Conservation (phyloP, 2,888 invertebrate species). For the Trissolcus japonicus region DNA sequence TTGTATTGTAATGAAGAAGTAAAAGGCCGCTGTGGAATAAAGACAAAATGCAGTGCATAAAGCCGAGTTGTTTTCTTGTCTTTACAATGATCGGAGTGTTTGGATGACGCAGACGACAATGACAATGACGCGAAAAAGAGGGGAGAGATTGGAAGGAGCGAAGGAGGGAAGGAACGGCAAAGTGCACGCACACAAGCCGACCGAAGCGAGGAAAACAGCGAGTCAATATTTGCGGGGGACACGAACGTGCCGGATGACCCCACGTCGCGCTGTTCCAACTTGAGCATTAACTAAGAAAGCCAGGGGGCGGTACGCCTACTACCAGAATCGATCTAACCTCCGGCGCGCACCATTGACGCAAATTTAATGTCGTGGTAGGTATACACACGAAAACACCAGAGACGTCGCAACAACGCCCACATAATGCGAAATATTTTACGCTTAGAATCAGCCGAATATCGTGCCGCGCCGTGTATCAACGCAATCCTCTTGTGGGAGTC, state of each 20-base stretch:
- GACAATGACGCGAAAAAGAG: slow-evolving; percentile 19
- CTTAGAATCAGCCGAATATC: slow-evolving; percentile 37
- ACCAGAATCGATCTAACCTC: slow-evolving; percentile 60
- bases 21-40: slow-evolving; percentile 13
- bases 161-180: slow-evolving; percentile 2
- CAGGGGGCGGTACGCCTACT: slow-evolving; percentile 61
- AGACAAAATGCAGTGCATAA: slow-evolving; percentile 14
- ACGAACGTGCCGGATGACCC: slow-evolving; percentile 45
- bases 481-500: slow-evolving; percentile 6
- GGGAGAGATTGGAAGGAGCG: slow-evolving; percentile 4
- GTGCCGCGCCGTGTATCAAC: slow-evolving; percentile 1
- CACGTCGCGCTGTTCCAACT: slow-evolving; percentile 53
- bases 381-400: slow-evolving; percentile 38
- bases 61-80: slow-evolving; percentile 23
- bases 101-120: slow-evolving; percentile 38
- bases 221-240: slow-evolving; percentile 52
- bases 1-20: no score
- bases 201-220: slow-evolving; percentile 30
- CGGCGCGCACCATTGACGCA: slow-evolving; percentile 64
- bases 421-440: slow-evolving; percentile 31
- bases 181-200: slow-evolving; percentile 17
- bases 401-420: slow-evolving; percentile 40
- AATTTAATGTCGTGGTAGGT: slow-evolving; percentile 63
- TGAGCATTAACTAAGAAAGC: slow-evolving; percentile 60
- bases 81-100: slow-evolving; percentile 14